Evolutionary conservation across 1,140 invertebrate genomes (phyloP).

Genomic region (Drosophila hydei): DNA sequence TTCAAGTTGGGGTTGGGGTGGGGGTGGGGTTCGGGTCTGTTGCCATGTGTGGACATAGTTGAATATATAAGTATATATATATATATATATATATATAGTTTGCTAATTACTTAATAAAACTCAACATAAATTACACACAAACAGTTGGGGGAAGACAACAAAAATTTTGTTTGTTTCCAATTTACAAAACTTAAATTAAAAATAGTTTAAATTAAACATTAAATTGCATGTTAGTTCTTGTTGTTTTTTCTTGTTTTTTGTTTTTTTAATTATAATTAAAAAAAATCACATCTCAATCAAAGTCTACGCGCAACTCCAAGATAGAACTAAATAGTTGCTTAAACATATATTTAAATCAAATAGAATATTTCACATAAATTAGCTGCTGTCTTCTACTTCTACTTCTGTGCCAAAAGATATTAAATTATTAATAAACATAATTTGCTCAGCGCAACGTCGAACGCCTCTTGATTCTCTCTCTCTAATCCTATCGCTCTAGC

Average conservation of each 20-base stretch:
- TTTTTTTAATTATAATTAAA: slow-evolving; percentile 48
- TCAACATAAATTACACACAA: slow-evolving; percentile 76
- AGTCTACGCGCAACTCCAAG: slow-evolving; percentile 30
- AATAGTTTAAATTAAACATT: slow-evolving; percentile 21
- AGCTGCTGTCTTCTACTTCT: slow-evolving; percentile 46
- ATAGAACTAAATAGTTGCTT: slow-evolving; percentile 41
- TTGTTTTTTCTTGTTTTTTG: slow-evolving; percentile 24
- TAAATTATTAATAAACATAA: slow-evolving; percentile 40
- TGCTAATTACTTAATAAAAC: slow-evolving; percentile 60
- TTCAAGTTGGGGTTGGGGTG: neutral
- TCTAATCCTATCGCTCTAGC: slow-evolving; percentile 17
- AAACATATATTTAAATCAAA: slow-evolving; percentile 22
- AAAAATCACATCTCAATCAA: slow-evolving; percentile 71
- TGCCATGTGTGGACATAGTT: slow-evolving; percentile 50
- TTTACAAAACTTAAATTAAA: slow-evolving; percentile 38
- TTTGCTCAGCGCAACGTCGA: slow-evolving; percentile 52
- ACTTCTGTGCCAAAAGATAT: slow-evolving; percentile 54
- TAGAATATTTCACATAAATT: slow-evolving; percentile 45
- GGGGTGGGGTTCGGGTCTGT: slow-evolving; percentile 18
- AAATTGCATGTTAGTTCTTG: slow-evolving; percentile 44
- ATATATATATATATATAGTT: slow-evolving; percentile 16
- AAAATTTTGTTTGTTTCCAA: slow-evolving; percentile 45
- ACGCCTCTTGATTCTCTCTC: slow-evolving; percentile 8
- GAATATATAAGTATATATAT: slow-evolving; percentile 18
- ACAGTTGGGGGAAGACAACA: slow-evolving; percentile 69